Evolutionary conservation across 2,113 vertebrate species (phyloP), one percentile per base, ranked within the genome.

Genomic region (Pyrgilauda ruficollis): DNA sequence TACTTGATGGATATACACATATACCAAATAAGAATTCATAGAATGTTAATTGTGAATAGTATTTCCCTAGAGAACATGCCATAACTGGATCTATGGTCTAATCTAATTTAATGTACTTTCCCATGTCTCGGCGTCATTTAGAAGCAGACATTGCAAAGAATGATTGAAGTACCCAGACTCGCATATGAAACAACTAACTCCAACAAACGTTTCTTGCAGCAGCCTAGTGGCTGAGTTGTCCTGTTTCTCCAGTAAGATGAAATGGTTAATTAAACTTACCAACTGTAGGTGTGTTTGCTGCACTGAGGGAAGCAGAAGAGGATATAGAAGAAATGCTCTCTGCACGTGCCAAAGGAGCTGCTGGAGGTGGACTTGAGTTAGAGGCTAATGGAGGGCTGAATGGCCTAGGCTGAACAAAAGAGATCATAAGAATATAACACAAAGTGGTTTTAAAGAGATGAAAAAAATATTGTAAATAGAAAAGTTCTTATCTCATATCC

Each of bases 261-360:
- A 68, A 82, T 15, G 12, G 28, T 55, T 79, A 64, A 37, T 47
- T 59, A 66, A 70, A 97, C 99, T 98, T 97, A 99, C 99, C 99
- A 35, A 99, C 97, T 64, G 99, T 99, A 72, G 99, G 99, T 84
- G 99, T 99, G 97, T 99, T 99, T 90, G 98, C 98, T 62, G 99
- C 98, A 93, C 99, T 99, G 43, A 99, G 94, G 1, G 99, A 99
- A 84, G 99, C 98, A 52, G 98, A 99, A 6, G 99, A 99, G 14
- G 99, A 99, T 97, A 99, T 98, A 41, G 99, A 99, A 35, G 99
- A 99, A 70, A 99, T 98, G 96, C 99, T 99, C 97, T 99, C 99
- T 12, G 99, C 99, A 49, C 99, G 98, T 87, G 99, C 99, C 91
- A 99, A 97, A 2, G 99, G 99, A 30, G 99, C 99, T 9, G 98